Percentiles rank a stretch among this genome's conserved stretches.
Conservation (phyloP, 2,113 vertebrate species). For the Rhagologus leucostigma region DNA sequence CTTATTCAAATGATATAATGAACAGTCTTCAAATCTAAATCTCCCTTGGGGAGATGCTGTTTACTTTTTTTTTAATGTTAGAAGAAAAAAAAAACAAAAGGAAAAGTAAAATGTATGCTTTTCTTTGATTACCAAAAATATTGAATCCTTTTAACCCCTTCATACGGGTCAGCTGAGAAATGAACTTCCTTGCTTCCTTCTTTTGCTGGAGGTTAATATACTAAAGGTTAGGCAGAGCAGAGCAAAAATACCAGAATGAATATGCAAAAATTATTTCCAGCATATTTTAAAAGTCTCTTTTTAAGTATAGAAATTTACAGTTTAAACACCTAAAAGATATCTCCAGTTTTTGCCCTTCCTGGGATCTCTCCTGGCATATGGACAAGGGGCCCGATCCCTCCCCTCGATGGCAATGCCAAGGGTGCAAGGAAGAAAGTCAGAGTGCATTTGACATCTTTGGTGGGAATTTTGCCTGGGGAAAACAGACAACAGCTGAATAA, state of each 20-base stretch:
- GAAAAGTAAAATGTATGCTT: constrained; percentile 59
- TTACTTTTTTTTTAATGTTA: constrained; percentile 68
- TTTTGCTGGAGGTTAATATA: constrained; percentile 50
- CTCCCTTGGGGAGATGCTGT: constrained; percentile 76
- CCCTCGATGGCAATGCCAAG: neutral
- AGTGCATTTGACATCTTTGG: neutral
- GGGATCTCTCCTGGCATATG: neutral
- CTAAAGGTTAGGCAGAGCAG: constrained; percentile 11
- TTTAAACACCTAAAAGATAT: neutral
- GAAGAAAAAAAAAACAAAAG: neutral
- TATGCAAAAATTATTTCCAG: neutral
- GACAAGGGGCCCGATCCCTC: neutral
- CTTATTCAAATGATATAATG: constrained; percentile 94
- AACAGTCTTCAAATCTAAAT: constrained; percentile 82
- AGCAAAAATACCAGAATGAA: neutral
- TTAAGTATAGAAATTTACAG: neutral
- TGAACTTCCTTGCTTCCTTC: constrained; percentile 42
- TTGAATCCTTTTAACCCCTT: constrained; percentile 59
- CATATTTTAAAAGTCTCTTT: neutral
- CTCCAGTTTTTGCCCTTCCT: neutral
- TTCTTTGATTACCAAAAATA: constrained; percentile 64
- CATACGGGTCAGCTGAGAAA: constrained; percentile 44
- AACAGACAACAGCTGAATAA: neutral
- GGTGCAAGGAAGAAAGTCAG: neutral
- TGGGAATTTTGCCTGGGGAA: neutral